Evolutionary conservation across 2,113 vertebrate species (phyloP).

Genomic region (Carassius gibelio): DNA sequence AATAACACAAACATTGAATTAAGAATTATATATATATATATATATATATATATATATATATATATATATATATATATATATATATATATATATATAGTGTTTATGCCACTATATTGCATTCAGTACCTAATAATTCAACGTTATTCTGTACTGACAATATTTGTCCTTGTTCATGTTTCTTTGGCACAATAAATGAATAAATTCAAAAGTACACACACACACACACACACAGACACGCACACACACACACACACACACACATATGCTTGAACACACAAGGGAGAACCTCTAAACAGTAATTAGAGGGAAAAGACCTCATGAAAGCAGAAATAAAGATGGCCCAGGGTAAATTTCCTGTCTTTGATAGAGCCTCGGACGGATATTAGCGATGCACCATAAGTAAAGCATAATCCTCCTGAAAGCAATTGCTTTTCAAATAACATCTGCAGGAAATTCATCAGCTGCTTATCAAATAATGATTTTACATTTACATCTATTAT

Average conservation of each 20-base stretch:
- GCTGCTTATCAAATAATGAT: slow-evolving; percentile 38
- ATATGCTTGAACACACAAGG: not conserved
- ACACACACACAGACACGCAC: not conserved
- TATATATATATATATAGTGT: no score
- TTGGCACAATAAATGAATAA: not conserved
- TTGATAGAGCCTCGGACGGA: slow-evolving; percentile 16
- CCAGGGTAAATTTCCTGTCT: slow-evolving; percentile 40
- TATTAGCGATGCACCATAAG: slow-evolving; percentile 16
- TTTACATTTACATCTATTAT: slow-evolving; percentile 8
- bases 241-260: not conserved
- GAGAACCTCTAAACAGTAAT: not conserved
- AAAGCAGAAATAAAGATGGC: slow-evolving; percentile 6
- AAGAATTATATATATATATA: no score
- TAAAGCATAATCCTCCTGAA: slow-evolving; percentile 40
- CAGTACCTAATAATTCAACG: no score
- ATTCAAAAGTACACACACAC: not conserved
- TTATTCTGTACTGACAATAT: not conserved
- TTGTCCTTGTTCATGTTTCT: not conserved
- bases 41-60: no score
- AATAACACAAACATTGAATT: not conserved
- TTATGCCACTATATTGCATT: no score
- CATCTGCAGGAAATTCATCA: slow-evolving; percentile 23
- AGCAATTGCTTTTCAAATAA: slow-evolving; percentile 34
- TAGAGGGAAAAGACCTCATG: not conserved
- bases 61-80: no score